Conservation (phyloP, 2,797 vertebrate species). For the Aldrovandia affinis region DNA sequence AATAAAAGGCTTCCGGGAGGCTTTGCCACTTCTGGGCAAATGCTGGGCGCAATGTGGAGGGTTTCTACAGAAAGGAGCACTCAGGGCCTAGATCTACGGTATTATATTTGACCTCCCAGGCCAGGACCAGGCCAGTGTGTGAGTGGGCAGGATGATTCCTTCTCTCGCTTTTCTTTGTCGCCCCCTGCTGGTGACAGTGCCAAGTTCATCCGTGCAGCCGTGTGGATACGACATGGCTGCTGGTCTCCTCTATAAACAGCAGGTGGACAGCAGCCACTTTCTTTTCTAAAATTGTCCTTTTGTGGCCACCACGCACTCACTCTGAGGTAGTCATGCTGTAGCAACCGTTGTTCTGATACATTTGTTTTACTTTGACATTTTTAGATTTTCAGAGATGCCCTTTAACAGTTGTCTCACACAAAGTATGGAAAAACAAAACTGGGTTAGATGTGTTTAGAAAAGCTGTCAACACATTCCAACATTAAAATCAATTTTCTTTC, state of each 20-base stretch:
- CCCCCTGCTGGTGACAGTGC: neutral
- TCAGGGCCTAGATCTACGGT: neutral
- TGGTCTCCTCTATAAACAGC: conserved; percentile 50
- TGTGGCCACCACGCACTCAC: neutral
- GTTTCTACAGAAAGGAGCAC: neutral
- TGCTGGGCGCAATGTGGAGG: neutral
- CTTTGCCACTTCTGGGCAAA: neutral
- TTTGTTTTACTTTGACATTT: neutral
- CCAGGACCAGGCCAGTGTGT: neutral
- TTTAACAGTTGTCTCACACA: neutral
- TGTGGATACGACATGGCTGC: neutral
- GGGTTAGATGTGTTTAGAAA: neutral
- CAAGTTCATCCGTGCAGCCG: neutral
- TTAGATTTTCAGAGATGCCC: neutral
- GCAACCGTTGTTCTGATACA: neutral
- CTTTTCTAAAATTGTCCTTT: neutral
- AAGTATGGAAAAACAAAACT: neutral
- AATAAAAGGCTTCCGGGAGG: neutral
- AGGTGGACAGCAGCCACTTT: conserved; percentile 60
- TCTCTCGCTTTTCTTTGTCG: neutral
- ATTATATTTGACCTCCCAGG: neutral
- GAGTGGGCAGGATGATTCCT: neutral
- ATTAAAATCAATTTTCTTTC: neutral
- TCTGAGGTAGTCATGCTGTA: neutral
- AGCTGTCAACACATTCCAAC: neutral